Percentiles rank a stretch among this genome's conserved stretches.
These are phyloP conservation scores for Panagrolaimus sp. DNA, from an alignment of 1,140 invertebrate species.

Conservation along the genomic window DNA sequence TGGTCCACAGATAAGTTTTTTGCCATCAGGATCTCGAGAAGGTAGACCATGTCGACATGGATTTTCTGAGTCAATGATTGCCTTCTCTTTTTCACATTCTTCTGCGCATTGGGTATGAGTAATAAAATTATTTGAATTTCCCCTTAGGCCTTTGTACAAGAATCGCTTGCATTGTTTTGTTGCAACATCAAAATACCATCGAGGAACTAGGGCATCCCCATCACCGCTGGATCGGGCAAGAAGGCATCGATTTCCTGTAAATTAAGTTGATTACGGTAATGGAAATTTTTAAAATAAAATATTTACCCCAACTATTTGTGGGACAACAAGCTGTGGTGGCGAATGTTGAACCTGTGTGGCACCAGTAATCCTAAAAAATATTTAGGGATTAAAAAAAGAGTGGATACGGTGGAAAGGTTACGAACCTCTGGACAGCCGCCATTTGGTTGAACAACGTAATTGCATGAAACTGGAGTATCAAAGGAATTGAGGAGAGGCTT, in stretches of 20 bases:
- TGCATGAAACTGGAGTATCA: slow-evolving; percentile 53
- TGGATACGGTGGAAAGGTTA: slow-evolving; percentile 35
- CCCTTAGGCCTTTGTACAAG: slow-evolving; percentile 55
- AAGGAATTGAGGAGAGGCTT: slow-evolving; percentile 52
- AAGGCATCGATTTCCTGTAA: slow-evolving; percentile 29
- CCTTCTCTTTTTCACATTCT: background rate
- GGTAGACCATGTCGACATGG: slow-evolving; percentile 36
- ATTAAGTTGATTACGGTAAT: slow-evolving; percentile 7
- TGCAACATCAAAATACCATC: slow-evolving; percentile 55
- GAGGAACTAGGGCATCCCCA: slow-evolving; percentile 52
- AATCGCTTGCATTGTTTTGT: slow-evolving; percentile 55
- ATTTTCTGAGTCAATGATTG: slow-evolving; percentile 25
- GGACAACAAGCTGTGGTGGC: slow-evolving; percentile 57
- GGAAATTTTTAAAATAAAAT: slow-evolving; percentile 1
- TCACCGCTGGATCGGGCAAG: slow-evolving; percentile 45
- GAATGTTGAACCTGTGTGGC: slow-evolving; percentile 48
- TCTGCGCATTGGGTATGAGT: slow-evolving; percentile 41
- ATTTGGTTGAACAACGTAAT: slow-evolving; percentile 56
- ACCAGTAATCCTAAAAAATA: slow-evolving; percentile 19
- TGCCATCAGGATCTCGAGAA: slow-evolving; percentile 22
- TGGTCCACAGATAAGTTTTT: background rate
- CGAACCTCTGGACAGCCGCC: slow-evolving; percentile 55
- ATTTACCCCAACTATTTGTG: slow-evolving; percentile 23
- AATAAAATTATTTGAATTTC: slow-evolving; percentile 58
- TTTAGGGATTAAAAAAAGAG: background rate